These are phyloP conservation scores for Neria commutata DNA, from an alignment of 2,888 invertebrate genomes.

Conservation along the genomic window DNA sequence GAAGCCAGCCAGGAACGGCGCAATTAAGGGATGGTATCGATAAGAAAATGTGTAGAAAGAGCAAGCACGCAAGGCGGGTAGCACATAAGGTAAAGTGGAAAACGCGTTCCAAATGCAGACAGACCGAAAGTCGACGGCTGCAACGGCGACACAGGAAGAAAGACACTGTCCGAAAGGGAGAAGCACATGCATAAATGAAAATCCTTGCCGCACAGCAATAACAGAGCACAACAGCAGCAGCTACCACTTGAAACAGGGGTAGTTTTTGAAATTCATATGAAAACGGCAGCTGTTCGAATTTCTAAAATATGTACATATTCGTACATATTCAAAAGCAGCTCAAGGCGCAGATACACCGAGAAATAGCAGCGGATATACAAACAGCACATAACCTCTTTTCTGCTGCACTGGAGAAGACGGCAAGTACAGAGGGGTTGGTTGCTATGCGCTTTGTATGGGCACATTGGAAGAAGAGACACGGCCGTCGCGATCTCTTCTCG, in stretches of 20 bases:
- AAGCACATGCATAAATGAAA: neutral
- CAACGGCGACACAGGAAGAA: too few species aligned
- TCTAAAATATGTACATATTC: slow-evolving; percentile 32
- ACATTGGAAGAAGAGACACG: too few species aligned
- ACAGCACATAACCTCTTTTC: too few species aligned
- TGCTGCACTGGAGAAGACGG: too few species aligned
- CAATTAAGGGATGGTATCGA: too few species aligned
- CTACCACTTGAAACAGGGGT: slow-evolving; percentile 15
- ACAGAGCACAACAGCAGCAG: too few species aligned
- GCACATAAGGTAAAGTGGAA: neutral
- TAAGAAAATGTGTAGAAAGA: slow-evolving; percentile 2
- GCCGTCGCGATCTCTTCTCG: too few species aligned
- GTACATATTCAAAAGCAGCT: slow-evolving; percentile 10
- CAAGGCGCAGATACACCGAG: slow-evolving; percentile 10
- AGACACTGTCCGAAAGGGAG: too few species aligned
- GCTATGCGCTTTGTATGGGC: neutral
- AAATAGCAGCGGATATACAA: slow-evolving; percentile 24
- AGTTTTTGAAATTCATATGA: slow-evolving; percentile 11
- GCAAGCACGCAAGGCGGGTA: slow-evolving; percentile 1
- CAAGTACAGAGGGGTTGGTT: neutral
- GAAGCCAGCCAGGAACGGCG: neutral
- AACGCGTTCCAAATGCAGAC: slow-evolving; percentile 16
- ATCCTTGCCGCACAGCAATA: neutral
- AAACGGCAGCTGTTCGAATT: slow-evolving; percentile 52
- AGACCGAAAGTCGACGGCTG: slow-evolving; percentile 21